These are phyloP conservation scores for Glyptemys insculpta DNA, from an alignment of 2,797 vertebrate genomes.

Conservation along the genomic window DNA sequence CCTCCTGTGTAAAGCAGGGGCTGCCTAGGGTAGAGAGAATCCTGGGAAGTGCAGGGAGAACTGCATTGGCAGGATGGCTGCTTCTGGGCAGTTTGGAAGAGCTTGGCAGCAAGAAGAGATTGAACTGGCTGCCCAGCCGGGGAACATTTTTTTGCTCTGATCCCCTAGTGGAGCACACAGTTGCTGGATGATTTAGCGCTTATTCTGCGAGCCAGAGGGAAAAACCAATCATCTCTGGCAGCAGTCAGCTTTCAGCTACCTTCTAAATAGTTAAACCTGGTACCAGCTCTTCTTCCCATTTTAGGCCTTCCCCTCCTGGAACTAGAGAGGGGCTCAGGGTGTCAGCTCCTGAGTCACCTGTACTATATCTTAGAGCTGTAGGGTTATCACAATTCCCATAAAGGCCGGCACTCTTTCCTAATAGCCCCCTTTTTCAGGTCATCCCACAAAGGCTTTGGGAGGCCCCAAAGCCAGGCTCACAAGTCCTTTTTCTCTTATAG, in stretches of 20 bases:
- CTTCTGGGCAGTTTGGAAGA: constrained; percentile 52
- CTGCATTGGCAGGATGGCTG: neutral
- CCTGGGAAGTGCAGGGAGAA: neutral
- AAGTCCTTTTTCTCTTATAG: neutral
- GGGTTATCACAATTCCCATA: neutral
- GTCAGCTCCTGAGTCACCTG: constrained; percentile 4
- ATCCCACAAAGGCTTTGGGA: neutral
- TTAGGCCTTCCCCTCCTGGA: constrained; percentile 49
- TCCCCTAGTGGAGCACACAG: constrained; percentile 50
- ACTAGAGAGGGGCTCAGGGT: constrained; percentile 24
- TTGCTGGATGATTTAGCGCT: constrained; percentile 58
- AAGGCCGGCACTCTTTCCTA: neutral
- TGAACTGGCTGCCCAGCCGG: constrained; percentile 34
- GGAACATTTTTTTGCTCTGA: constrained; percentile 63
- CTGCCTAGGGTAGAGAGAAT: neutral
- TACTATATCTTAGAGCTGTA: neutral
- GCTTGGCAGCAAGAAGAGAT: constrained; percentile 23
- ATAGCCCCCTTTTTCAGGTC: neutral
- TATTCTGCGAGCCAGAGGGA: constrained; percentile 65
- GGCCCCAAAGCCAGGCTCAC: neutral
- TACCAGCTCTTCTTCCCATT: constrained; percentile 58
- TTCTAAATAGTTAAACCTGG: constrained; percentile 71
- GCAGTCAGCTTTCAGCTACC: constrained; percentile 50
- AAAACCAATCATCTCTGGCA: constrained; percentile 66
- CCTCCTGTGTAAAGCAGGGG: neutral